These are phyloP conservation scores for Aphyosemion australe DNA, from an alignment of 2,113 vertebrate species.

Conservation along the genomic window DNA sequence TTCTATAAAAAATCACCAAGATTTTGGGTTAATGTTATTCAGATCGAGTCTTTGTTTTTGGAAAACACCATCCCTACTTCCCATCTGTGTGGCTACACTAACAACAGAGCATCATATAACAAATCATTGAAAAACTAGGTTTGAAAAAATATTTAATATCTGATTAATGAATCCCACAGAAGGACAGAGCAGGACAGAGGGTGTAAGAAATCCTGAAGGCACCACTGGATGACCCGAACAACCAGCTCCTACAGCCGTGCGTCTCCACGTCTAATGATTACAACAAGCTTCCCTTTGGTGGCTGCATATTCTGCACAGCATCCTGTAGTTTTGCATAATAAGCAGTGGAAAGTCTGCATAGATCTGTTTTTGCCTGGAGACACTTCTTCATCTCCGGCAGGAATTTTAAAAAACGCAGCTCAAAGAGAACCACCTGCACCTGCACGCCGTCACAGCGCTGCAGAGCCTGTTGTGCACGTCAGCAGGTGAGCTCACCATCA, in stretches of 20 bases:
- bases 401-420: slow-evolving; percentile 3
- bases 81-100: no score
- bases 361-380: neutral
- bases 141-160: slow-evolving; percentile 5
- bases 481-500: slow-evolving; percentile 24
- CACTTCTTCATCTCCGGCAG: neutral
- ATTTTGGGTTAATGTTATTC: no score
- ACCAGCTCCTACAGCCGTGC: neutral
- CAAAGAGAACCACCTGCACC: neutral
- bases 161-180: slow-evolving; percentile 18
- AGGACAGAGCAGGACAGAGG: neutral
- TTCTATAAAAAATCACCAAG: no score
- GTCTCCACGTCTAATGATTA: neutral
- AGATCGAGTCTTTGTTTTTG: no score
- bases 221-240: slow-evolving; percentile 10
- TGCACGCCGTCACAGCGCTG: slow-evolving; percentile 11
- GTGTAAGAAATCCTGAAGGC: neutral
- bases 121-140: neutral
- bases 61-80: no score
- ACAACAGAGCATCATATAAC: neutral
- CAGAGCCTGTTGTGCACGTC: slow-evolving; percentile 13
- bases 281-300: neutral
- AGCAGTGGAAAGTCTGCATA: neutral
- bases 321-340: slow-evolving; percentile 3
- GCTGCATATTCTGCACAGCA: neutral